Evolutionary conservation across 2,888 invertebrate genomes (phyloP).

Genomic region (Mesodorylaimus sp.): DNA sequence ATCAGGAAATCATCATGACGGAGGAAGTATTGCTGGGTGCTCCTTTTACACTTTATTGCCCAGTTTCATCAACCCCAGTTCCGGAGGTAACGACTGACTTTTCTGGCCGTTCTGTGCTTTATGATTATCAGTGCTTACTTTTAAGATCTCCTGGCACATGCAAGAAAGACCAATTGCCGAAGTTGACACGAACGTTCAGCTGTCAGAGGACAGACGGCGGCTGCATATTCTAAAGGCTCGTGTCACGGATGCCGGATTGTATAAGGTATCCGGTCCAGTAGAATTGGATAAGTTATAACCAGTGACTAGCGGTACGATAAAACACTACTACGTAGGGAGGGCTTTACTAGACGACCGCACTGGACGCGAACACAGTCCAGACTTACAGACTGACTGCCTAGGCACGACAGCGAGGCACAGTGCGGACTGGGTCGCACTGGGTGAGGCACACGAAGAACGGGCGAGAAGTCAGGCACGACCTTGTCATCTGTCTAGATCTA

Average conservation of each 20-base stretch:
- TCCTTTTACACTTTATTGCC: slow-evolving; percentile 25
- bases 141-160: slow-evolving; percentile 23
- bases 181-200: slow-evolving; percentile 14
- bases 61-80: slow-evolving; percentile 23
- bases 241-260: slow-evolving; percentile 22
- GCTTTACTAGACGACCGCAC: too few species aligned
- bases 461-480: too few species aligned
- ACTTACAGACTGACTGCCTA: too few species aligned
- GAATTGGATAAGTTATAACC: too few species aligned
- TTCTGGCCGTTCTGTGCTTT: neutral
- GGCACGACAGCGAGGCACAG: too few species aligned
- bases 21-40: slow-evolving; percentile 18
- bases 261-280: too few species aligned
- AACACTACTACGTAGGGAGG: too few species aligned
- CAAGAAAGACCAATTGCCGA: slow-evolving; percentile 20
- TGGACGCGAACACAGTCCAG: too few species aligned
- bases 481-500: too few species aligned
- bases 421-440: too few species aligned
- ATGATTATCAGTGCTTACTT: neutral
- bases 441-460: too few species aligned
- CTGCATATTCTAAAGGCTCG: slow-evolving; percentile 18
- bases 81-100: slow-evolving; percentile 18
- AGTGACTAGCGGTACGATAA: too few species aligned
- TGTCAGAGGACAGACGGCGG: slow-evolving; percentile 24
- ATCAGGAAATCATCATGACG: slow-evolving; percentile 16